Evolutionary conservation across 2,113 vertebrate species (phyloP).

Genomic region (Lethenteron reissneri): DNA sequence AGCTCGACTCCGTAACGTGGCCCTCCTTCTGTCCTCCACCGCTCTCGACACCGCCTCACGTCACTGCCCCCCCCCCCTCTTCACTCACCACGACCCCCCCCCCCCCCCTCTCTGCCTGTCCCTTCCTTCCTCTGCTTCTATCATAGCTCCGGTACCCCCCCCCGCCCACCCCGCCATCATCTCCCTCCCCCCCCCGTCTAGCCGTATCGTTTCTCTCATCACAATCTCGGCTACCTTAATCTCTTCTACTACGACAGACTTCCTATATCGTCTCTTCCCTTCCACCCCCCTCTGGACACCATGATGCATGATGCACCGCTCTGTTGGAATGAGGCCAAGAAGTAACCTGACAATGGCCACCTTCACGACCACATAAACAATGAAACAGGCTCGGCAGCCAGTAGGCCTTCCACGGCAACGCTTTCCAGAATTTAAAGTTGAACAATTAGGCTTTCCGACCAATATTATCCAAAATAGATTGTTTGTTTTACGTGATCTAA

Average conservation of each 20-base stretch:
- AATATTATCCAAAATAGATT: too few relatives aligned
- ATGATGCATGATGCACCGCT: too few relatives aligned
- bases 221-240: conserved; percentile 8
- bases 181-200: conserved; percentile 11
- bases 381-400: too few relatives aligned
- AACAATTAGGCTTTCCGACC: too few relatives aligned
- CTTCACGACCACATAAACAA: too few relatives aligned
- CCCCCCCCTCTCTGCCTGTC: conserved; percentile 17
- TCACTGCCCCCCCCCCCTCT: conserved; percentile 15
- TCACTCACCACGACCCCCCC: conserved; percentile 22
- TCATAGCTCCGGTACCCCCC: conserved; percentile 12
- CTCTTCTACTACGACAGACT: conserved; percentile 13
- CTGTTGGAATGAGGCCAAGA: too few relatives aligned
- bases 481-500: too few relatives aligned
- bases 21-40: conserved; percentile 12
- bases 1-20: neutral
- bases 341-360: too few relatives aligned
- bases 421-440: too few relatives aligned
- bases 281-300: conserved; percentile 5
- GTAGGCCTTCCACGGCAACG: too few relatives aligned
- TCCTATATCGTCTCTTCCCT: neutral
- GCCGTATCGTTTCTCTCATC: conserved; percentile 1
- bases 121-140: conserved; percentile 11
- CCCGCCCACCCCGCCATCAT: conserved; percentile 6
- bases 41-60: conserved; percentile 17